Evolutionary conservation across 2,888 invertebrate species (phyloP).

Genomic region (Nomada lathburiana): DNA sequence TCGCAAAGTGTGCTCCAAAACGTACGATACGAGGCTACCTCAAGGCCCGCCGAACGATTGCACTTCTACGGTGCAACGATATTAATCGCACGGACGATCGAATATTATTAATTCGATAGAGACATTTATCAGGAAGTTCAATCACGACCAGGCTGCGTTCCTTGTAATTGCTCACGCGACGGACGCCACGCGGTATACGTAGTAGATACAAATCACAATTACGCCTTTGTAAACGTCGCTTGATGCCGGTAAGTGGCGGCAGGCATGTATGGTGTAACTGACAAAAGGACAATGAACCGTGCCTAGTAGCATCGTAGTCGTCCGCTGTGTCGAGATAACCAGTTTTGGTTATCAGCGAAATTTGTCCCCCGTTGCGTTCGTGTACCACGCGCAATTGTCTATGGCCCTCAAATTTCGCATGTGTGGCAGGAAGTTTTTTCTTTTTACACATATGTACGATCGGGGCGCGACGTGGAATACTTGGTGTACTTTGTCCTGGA

Average conservation of each 20-base stretch:
- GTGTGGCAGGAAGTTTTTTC: not conserved
- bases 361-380: conserved; percentile 33
- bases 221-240: conserved; percentile 56
- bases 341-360: conserved; percentile 69
- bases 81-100: conserved; percentile 23
- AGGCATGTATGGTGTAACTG: conserved; percentile 53
- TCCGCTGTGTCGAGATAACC: conserved; percentile 64
- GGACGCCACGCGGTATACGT: conserved; percentile 41
- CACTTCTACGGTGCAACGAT: not conserved
- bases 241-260: conserved; percentile 49
- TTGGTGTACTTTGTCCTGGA: too few species aligned
- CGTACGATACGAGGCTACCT: not conserved
- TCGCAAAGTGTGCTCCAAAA: conserved; percentile 8
- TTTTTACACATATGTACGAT: not conserved
- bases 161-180: conserved; percentile 48
- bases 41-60: not conserved
- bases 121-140: conserved; percentile 31
- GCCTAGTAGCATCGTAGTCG: conserved; percentile 54
- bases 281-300: conserved; percentile 73
- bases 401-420: not conserved
- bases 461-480: too few species aligned
- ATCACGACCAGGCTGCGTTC: conserved; percentile 17
- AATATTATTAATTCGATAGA: conserved; percentile 33
- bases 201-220: conserved; percentile 59
- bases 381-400: conserved; percentile 5